phyloP scores from a whole-genome alignment of 2,888 invertebrate genomes.

The Ennomos quercinarius region DNA sequence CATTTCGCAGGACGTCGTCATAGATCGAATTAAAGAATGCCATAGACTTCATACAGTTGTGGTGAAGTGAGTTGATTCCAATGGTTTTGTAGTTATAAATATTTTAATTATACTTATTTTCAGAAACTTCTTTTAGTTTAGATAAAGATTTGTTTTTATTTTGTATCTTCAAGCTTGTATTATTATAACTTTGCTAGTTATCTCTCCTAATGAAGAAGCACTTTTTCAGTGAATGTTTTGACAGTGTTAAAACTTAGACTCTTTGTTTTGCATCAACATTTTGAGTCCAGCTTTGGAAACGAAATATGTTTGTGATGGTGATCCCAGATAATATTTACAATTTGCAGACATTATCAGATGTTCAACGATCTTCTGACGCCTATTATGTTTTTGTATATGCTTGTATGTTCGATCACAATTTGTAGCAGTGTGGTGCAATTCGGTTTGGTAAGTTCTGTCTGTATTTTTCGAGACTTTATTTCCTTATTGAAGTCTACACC shows the following conservation, averaged over 20 bases:
- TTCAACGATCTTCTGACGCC: conserved; percentile 62
- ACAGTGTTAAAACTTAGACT: too few relatives aligned
- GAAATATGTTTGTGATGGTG: too few relatives aligned
- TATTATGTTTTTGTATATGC: conserved; percentile 65
- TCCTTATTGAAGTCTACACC: too few relatives aligned
- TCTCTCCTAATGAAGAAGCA: too few relatives aligned
- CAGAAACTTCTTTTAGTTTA: too few relatives aligned
- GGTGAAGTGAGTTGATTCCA: conserved; percentile 53
- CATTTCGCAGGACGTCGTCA: conserved; percentile 35
- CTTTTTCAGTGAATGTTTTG: too few relatives aligned
- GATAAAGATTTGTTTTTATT: too few relatives aligned
- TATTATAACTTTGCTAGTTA: too few relatives aligned
- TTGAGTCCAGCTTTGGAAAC: too few relatives aligned
- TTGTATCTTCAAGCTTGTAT: too few relatives aligned
- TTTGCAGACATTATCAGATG: conserved; percentile 54
- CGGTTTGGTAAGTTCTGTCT: conserved; percentile 56
- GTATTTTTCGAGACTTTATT: too few relatives aligned
- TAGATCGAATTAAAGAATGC: conserved; percentile 61
- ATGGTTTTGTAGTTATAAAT: neutral
- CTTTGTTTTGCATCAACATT: too few relatives aligned
- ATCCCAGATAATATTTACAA: neutral
- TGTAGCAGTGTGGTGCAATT: conserved; percentile 67
- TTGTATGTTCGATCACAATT: conserved; percentile 68
- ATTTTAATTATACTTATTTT: neutral
- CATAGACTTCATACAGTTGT: conserved; percentile 63